Percentiles rank a stretch among this genome's conserved stretches.
These are phyloP conservation scores for Amphiura filiformis DNA, from an alignment of 35 echinoderm and acorn worm species.

Conservation along the genomic window DNA sequence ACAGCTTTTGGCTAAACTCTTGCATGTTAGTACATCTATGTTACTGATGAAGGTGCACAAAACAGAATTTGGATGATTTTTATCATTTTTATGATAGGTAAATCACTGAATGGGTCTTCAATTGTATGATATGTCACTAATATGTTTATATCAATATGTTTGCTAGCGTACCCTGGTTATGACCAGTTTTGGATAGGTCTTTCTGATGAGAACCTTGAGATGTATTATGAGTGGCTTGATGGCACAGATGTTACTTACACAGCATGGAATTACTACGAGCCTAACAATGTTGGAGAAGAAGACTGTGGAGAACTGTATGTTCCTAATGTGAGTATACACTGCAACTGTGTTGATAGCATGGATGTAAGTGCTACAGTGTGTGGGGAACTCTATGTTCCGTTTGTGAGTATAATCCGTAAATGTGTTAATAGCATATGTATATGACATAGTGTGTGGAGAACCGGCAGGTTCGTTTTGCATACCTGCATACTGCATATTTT, in stretches of 20 bases:
- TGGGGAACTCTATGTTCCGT: not conserved
- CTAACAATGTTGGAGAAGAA: slow-evolving; percentile 74
- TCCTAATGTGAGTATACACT: slow-evolving; percentile 11
- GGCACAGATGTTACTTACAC: slow-evolving; percentile 62
- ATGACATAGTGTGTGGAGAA: too few relatives aligned
- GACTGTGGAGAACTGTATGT: slow-evolving; percentile 78
- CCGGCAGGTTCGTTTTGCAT: too few relatives aligned
- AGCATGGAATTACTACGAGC: slow-evolving; percentile 67
- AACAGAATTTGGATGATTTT: not conserved
- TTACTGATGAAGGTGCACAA: not conserved
- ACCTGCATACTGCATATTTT: too few relatives aligned
- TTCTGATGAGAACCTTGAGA: slow-evolving; percentile 42
- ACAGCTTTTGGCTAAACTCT: too few relatives aligned
- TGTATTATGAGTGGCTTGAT: slow-evolving; percentile 78
- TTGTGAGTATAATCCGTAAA: not conserved
- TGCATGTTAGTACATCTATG: too few relatives aligned
- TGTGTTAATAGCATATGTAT: not conserved
- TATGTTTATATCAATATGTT: too few relatives aligned
- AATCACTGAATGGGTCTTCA: too few relatives aligned
- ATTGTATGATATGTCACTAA: too few relatives aligned
- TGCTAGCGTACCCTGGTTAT: not conserved
- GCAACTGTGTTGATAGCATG: too few relatives aligned
- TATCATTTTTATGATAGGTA: not conserved
- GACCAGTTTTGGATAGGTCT: slow-evolving; percentile 68
- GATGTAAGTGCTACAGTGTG: not conserved